Evolutionary conservation across 2,797 vertebrate genomes (phyloP).

Genomic region (Masticophis lateralis): DNA sequence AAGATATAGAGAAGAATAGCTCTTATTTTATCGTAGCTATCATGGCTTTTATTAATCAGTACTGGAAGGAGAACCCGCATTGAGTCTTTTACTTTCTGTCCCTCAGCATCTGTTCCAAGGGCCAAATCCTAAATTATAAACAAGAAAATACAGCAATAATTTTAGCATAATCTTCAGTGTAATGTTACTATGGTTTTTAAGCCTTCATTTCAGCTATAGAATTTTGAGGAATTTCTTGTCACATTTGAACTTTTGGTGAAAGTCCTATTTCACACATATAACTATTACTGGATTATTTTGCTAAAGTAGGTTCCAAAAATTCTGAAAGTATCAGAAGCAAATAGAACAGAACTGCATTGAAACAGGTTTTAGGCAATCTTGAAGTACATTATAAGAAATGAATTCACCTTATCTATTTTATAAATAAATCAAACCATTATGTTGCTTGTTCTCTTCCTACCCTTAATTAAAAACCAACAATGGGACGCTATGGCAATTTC

Average conservation of each 20-base stretch:
- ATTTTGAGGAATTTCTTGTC: background rate
- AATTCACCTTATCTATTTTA: background rate
- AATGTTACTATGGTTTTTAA: background rate
- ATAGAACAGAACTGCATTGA: background rate
- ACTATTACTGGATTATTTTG: background rate
- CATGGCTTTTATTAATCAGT: constrained; percentile 80
- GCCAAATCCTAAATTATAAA: constrained; percentile 82
- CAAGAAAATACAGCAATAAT: constrained; percentile 8
- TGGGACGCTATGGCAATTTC: background rate
- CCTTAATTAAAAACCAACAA: background rate
- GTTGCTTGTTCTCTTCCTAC: background rate
- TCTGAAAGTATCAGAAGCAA: background rate
- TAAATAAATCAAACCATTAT: background rate
- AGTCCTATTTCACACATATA: background rate
- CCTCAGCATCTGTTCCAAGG: constrained; percentile 87
- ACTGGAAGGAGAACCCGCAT: constrained; percentile 96
- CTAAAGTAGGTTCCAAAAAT: background rate
- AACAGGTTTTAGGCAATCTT: background rate
- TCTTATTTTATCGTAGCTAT: constrained; percentile 89
- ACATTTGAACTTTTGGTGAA: background rate
- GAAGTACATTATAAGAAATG: background rate
- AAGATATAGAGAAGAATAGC: constrained; percentile 97
- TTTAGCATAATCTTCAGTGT: background rate
- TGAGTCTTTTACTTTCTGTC: constrained; percentile 88
- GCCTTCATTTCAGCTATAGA: background rate